phyloP scores from a whole-genome alignment of 2,113 vertebrate genomes.

The Calyptomena viridis region DNA sequence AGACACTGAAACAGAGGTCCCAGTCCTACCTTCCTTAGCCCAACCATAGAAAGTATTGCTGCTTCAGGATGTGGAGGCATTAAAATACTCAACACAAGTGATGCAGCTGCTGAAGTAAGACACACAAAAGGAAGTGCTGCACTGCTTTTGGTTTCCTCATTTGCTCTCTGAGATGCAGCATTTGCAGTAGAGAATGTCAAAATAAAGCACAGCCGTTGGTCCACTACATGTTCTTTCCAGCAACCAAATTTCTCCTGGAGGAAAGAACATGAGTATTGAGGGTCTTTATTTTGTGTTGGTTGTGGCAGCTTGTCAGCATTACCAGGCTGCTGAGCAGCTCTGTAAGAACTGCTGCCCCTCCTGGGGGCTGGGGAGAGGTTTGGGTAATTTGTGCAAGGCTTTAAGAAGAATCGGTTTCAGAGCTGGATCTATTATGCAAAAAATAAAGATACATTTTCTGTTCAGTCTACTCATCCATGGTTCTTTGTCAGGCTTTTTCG shows the following conservation, averaged over 20 bases:
- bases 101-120: not conserved
- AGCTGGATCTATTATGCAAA: not conserved
- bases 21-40: not conserved
- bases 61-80: fast-evolving
- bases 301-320: not conserved
- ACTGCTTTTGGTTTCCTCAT: not conserved
- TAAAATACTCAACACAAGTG: not conserved
- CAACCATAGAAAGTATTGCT: not conserved
- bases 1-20: not conserved
- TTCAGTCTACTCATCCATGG: not conserved
- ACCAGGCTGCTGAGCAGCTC: not conserved
- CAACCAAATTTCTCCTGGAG: not conserved
- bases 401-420: not conserved
- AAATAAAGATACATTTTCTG: not conserved
- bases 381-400: not conserved
- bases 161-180: not conserved
- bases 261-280: not conserved
- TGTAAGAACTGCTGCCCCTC: not conserved
- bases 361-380: not conserved
- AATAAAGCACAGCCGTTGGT: not conserved
- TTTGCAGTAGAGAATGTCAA: not conserved
- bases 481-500: not conserved
- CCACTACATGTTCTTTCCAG: not conserved
- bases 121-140: fast-evolving
- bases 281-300: not conserved